Evolutionary conservation across 2,888 invertebrate genomes (phyloP), one percentile per base, ranked within the genome.

Genomic region (Drosophila barbarae): DNA sequence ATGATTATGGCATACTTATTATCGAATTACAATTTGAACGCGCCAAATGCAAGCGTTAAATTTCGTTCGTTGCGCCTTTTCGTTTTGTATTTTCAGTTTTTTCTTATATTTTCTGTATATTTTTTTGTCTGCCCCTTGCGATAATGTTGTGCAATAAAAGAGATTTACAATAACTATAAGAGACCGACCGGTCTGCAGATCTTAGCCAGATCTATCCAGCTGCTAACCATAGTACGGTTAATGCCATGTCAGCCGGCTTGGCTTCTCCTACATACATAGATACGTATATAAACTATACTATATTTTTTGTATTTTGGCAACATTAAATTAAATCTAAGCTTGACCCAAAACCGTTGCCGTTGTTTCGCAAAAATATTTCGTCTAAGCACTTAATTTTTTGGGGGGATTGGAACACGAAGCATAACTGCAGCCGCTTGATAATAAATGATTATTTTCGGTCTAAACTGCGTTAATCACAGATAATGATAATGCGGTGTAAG

Each of bases 381-480:
- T 56, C 51, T 84, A 84, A 79, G 73, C 84, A 78, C 78, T 84
- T 84, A 82, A 84, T 84, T 84, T 82, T 65, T 32, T 13, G 7
- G 46, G 46, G 46, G 46, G 59, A 66, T 44, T 49, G 23, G 34
- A 49, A 58, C 50, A 41, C 53, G 46, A 51, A 53, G 10, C 65
- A 57, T 26, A 64, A 69, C 46, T 58, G 59, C 59, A 58, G 44
- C 39, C 49, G 47, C 53, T 69, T 67, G 82, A 73, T 84, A 79
- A 82, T 82, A 82, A 82, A 84, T 79, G 82, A 84, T 84, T 82
- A 84, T 82, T 84, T 82, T 75, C 55, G 67, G 71, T 69, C 76
- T 82, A 84, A 79, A 82, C 84, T 79, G 85, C 73, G 84, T 83
- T 79, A 84, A 79, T 79, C 83, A 71, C 68, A 61, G 76, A 55